phyloP scores from a whole-genome alignment of 2,888 invertebrate species.

The Drosophila stalkeri region DNA sequence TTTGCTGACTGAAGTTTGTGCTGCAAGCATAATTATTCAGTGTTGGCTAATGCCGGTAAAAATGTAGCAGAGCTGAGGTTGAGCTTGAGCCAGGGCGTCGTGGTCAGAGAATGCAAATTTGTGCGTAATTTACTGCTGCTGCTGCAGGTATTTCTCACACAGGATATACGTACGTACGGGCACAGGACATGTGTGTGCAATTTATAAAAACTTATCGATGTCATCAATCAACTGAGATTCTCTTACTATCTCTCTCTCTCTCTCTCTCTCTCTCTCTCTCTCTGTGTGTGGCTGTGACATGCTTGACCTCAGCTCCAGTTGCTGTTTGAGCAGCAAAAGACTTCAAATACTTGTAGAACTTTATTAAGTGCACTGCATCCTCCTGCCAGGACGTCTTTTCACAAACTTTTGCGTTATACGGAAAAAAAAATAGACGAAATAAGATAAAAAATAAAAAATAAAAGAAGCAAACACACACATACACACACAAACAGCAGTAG shows the following conservation, averaged over 20 bases:
- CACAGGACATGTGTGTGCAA: constrained; percentile 59
- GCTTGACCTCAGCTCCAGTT: constrained; percentile 40
- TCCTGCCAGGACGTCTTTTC: constrained; percentile 38
- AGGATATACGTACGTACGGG: constrained; percentile 19
- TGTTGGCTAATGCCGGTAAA: constrained; percentile 28
- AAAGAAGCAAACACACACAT: not conserved
- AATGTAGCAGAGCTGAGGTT: constrained; percentile 2
- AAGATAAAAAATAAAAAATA: not conserved
- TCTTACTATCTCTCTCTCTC: constrained; percentile 7
- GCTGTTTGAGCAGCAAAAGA: constrained; percentile 21
- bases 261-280: constrained; percentile 3
- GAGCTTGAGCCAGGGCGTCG: constrained; percentile 3
- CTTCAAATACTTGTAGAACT: constrained; percentile 58
- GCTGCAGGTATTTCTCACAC: constrained; percentile 32
- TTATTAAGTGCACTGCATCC: constrained; percentile 63
- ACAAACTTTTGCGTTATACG: constrained; percentile 34
- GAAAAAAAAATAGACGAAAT: not conserved
- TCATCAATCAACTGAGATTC: constrained; percentile 78
- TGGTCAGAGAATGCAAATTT: constrained; percentile 37
- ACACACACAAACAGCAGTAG: not conserved
- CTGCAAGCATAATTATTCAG: constrained; percentile 45
- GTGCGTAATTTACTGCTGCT: constrained; percentile 43
- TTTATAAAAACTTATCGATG: constrained; percentile 83
- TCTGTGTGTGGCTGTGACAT: constrained; percentile 4
- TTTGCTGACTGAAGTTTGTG: constrained; percentile 21